A percentile compares a stretch with the other conserved stretches of the same genome.
phyloP scores from a whole-genome alignment of 92 coral and sea anemone genomes.

The Chrysogorgia sp. region DNA sequence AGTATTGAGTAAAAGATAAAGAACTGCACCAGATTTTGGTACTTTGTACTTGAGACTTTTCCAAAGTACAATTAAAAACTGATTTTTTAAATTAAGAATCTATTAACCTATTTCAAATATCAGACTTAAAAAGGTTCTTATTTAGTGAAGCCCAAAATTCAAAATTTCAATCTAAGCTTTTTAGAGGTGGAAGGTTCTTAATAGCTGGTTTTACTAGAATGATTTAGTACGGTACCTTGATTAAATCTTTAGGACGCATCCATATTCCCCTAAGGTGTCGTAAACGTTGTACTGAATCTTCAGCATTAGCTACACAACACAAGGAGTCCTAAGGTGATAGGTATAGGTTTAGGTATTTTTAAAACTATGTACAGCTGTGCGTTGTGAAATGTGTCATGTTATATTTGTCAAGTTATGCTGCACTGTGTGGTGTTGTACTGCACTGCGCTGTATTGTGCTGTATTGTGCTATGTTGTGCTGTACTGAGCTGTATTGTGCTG shows the following conservation, averaged over 20 bases:
- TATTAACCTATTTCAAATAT: no score
- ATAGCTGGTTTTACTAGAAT: neutral
- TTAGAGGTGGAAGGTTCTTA: no score
- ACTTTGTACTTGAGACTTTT: no score
- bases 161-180: neutral
- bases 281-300: slow-evolving; percentile 64
- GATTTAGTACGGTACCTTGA: slow-evolving; percentile 53
- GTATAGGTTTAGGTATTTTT: no score
- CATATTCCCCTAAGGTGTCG: slow-evolving; percentile 73
- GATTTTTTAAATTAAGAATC: no score
- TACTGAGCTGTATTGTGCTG: neutral
- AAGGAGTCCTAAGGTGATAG: slow-evolving; percentile 63
- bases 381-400: neutral
- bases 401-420: neutral
- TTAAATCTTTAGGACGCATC: slow-evolving; percentile 87
- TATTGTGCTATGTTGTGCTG: neutral
- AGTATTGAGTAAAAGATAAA: no score
- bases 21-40: no score
- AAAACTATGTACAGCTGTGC: neutral
- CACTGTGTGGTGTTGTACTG: neutral
- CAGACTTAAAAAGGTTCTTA: no score
- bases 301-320: slow-evolving; percentile 81
- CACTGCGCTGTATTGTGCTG: neutral
- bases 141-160: no score
- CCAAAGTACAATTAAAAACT: no score